These are phyloP conservation scores for Sparus aurata DNA, from an alignment of 2,797 vertebrate species.

Conservation along the genomic window DNA sequence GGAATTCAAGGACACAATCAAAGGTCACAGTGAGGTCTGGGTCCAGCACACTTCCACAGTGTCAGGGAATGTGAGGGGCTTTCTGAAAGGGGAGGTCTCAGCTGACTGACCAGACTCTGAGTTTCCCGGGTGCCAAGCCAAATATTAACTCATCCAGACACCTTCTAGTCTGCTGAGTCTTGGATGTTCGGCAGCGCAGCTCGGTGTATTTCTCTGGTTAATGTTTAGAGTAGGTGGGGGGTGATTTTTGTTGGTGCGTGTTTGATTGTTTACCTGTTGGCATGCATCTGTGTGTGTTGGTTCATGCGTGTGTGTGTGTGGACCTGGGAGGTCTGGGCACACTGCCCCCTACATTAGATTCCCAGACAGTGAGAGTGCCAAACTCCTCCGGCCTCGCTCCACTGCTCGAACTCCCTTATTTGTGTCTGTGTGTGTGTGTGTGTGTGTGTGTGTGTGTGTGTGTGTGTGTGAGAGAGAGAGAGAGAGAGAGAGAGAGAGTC, in stretches of 20 bases:
- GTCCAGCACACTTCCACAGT: slow-evolving; percentile 45
- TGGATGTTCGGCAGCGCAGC: slow-evolving; percentile 38
- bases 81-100: slow-evolving; percentile 74
- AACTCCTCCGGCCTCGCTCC: slow-evolving; percentile 55
- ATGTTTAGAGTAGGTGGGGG: slow-evolving; percentile 55
- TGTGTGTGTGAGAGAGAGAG: neutral
- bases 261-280: slow-evolving; percentile 59
- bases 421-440: slow-evolving; percentile 40
- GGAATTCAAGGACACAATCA: slow-evolving; percentile 63
- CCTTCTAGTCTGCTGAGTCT: slow-evolving; percentile 41
- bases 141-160: slow-evolving; percentile 79
- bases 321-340: slow-evolving; percentile 71
- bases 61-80: slow-evolving; percentile 71
- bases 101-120: slow-evolving; percentile 72
- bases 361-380: slow-evolving; percentile 75
- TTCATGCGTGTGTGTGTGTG: slow-evolving; percentile 26
- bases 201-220: slow-evolving; percentile 53
- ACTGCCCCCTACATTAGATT: slow-evolving; percentile 66
- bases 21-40: slow-evolving; percentile 61
- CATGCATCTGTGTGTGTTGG: slow-evolving; percentile 37
- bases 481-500: slow-evolving; percentile 14
- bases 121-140: slow-evolving; percentile 64
- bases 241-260: slow-evolving; percentile 49
- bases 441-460: slow-evolving; percentile 3
- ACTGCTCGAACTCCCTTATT: slow-evolving; percentile 42